A percentile compares a stretch with the other conserved stretches of the same genome.
These are phyloP conservation scores for Lota lota DNA, from an alignment of 2,113 vertebrate genomes.

Conservation along the genomic window DNA sequence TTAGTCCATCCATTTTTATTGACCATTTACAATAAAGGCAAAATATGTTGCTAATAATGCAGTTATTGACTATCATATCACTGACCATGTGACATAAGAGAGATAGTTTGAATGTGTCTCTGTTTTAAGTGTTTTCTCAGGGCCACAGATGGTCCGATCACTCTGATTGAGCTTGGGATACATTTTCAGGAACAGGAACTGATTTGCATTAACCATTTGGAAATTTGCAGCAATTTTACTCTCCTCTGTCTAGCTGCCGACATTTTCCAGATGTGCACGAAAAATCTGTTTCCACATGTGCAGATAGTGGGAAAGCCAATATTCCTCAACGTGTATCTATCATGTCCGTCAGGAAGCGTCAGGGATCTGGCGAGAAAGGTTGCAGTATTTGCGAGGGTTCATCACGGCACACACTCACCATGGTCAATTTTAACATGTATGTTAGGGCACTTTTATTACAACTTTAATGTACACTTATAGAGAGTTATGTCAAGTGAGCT, in stretches of 20 bases:
- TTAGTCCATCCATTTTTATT: too few species aligned
- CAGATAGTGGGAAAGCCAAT: slow-evolving; percentile 28
- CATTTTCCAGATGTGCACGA: slow-evolving; percentile 72
- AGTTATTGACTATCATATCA: not conserved
- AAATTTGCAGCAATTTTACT: slow-evolving; percentile 68
- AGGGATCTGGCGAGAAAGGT: slow-evolving; percentile 2
- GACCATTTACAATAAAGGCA: not conserved
- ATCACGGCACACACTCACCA: too few species aligned
- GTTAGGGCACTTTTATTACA: too few species aligned
- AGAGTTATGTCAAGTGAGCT: too few species aligned
- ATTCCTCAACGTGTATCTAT: slow-evolving; percentile 30
- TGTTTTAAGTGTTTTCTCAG: slow-evolving; percentile 9
- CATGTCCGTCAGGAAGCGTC: slow-evolving; percentile 19
- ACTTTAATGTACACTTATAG: too few species aligned
- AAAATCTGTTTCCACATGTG: slow-evolving; percentile 74
- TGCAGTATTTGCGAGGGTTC: not conserved
- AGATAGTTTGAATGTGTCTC: not conserved
- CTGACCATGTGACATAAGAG: not conserved
- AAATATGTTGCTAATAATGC: not conserved
- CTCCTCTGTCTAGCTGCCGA: slow-evolving; percentile 56
- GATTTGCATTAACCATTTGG: slow-evolving; percentile 73
- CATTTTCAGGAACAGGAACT: slow-evolving; percentile 57
- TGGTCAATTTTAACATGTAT: too few species aligned
- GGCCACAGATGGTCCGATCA: not conserved
- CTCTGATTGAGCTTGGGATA: slow-evolving; percentile 53